Base-by-base conservation (phyloP, 2,888 invertebrate species). In the Drosophila hawaiiensis region DNA sequence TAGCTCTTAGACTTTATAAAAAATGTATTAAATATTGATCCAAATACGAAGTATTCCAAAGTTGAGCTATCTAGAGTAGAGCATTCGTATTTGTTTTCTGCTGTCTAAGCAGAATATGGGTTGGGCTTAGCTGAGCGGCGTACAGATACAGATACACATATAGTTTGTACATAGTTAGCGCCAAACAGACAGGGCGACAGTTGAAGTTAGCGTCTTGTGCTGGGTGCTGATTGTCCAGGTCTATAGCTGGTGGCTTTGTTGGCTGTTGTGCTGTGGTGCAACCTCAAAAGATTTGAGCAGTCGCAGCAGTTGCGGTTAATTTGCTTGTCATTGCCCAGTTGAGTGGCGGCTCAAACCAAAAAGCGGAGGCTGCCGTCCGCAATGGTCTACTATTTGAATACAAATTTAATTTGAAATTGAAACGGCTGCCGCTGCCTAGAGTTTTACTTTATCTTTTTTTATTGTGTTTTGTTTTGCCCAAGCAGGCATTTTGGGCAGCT, bases 321-420 rank as follows among this genome's bases (percentile, higher is more conserved):
- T 88, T 90, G 87, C 87, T 87, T 86, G 85, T 86, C 90, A 86
- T 89, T 90, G 90, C 90, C 78, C 82, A 83, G 90, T 83, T 90
- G 89, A 87, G 80, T 80, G 80, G 82, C 78, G 65, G 76, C 67
- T 58, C 84, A 69, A 81, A 49, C 67, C 58, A 49, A 56, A 35
- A 35, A 54, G 59, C 52, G 56, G 68, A 29, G 59, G 59, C 68
- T 64, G 47, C 55, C 28, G 39, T 39, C 39, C 55, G 75, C 67
- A 65, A 59, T 69, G 73, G 70, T 74, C 62, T 75, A 79, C 81
- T 89, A 89, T 86, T 86, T 86, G 85, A 86, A 87, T 86, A 86
- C 89, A 86, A 86, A 86, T 90, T 85, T 86, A 86, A 86, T 86
- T 86, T 89, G 81, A 86, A 89, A 86, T 83, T 80, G 88, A 88